Percentiles rank a stretch among this genome's conserved stretches.
Evolutionary conservation across 2,888 invertebrate genomes (phyloP).

Genomic region (Pheosia tremula): DNA sequence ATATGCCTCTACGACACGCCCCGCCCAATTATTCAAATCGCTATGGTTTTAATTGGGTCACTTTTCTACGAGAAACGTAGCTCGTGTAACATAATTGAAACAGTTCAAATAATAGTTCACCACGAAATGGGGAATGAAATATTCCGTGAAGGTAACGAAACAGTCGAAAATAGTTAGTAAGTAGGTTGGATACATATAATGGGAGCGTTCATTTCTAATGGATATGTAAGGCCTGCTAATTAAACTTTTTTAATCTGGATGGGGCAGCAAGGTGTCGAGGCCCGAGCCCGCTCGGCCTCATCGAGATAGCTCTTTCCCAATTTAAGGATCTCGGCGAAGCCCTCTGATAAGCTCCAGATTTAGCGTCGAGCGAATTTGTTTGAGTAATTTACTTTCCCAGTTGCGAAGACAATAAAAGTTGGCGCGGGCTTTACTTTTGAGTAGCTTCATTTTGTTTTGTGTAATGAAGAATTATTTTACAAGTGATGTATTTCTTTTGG

Average conservation of each 20-base stretch:
- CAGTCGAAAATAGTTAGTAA: constrained; percentile 6
- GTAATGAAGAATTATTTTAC: constrained; percentile 68
- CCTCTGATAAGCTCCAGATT: constrained; percentile 79
- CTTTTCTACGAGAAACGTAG: constrained; percentile 23
- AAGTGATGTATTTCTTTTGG: constrained; percentile 45
- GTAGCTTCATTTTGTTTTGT: constrained; percentile 68
- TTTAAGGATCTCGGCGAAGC: constrained; percentile 72
- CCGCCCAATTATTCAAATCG: constrained; percentile 38
- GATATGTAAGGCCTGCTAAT: constrained; percentile 63
- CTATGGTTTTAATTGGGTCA: constrained; percentile 42
- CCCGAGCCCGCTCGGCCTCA: constrained; percentile 63
- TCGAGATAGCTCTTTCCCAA: constrained; percentile 77
- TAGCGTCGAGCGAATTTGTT: constrained; percentile 80
- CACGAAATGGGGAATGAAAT: background rate
- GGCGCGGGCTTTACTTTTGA: constrained; percentile 64
- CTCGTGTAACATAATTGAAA: background rate
- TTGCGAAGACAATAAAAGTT: constrained; percentile 81
- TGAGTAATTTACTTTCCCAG: constrained; percentile 80
- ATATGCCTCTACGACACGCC: constrained; percentile 40
- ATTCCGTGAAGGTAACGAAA: background rate
- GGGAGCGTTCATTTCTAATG: constrained; percentile 41
- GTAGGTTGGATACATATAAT: constrained; percentile 19
- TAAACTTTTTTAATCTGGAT: constrained; percentile 76
- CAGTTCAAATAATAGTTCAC: background rate
- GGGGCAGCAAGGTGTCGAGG: constrained; percentile 68